Base-by-base conservation (phyloP, 2,888 invertebrate genomes). In the Spodoptera exigua region DNA sequence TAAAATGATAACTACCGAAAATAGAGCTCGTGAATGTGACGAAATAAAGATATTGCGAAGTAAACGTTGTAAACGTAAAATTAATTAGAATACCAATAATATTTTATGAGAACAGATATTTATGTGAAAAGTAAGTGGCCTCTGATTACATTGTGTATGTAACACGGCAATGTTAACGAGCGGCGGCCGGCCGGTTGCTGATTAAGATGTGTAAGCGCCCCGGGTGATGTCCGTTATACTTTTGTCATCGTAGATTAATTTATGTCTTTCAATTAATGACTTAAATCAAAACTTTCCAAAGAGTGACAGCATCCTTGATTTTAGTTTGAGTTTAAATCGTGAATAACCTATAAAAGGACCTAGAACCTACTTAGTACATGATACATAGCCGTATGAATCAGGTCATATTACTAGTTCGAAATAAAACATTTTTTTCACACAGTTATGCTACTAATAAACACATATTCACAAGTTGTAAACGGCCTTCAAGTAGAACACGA, bases 81-180 rank as follows among this genome's bases (percentile, higher is more conserved):
- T 75, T 68, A 70, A 70, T 76, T 70, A 68, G 74, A 70, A 68
- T 61, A 67, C 58, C 67, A 64, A 76, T 75, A 73, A 62, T 36
- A 60, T 75, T 75, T 74, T 76, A 76, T 63, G 70, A 70, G 60
- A 55, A 62, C 62, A 56, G 32, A 65, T 61, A 21, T 48, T 45
- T 21, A 58, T 57, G 49, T 63, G 66, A 61, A 74, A 70, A 57
- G 21, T 70, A 59, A 64, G 21, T 39, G 59, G 43, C 47, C 21
- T 34, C 13, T 43, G 53, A 68, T 59, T 54, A 47, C 46, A 51
- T 43, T 51, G 70, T 54, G 34, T 45, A 52, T 45, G 49, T 46
- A 32, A 68, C 51, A 36, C 34, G 41, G 32, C 45, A 36, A 41
- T 55, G 43, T 32, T 32, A 32, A 17, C 11, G 14, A 21, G 13